A percentile compares a stretch with the other conserved stretches of the same genome.
Conservation (phyloP, 1,140 invertebrate species). For the Drosophila fuyamai region DNA sequence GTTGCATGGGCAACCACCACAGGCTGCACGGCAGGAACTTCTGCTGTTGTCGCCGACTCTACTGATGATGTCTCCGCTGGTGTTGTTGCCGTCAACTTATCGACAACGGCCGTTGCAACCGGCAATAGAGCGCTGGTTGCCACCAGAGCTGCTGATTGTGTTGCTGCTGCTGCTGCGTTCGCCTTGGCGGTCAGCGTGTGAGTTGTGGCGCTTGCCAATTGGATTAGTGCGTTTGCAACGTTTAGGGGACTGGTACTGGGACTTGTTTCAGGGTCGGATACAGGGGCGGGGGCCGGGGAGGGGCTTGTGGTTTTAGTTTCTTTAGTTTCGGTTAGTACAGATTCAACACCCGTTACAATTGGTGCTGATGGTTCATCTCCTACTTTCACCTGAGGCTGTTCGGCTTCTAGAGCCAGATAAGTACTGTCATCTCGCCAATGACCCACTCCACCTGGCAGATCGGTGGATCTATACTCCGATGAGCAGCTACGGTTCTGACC, state of each 20-base stretch:
- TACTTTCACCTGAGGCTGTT: slow-evolving; percentile 63
- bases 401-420: slow-evolving; percentile 86
- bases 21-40: slow-evolving; percentile 7
- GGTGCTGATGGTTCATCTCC: slow-evolving; percentile 33
- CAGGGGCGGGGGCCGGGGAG: slow-evolving; percentile 9
- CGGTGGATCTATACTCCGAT: slow-evolving; percentile 89
- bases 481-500: slow-evolving; percentile 85
- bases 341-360: slow-evolving; percentile 30
- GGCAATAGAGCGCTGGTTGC: slow-evolving; percentile 64
- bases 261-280: slow-evolving; percentile 56
- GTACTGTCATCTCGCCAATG: slow-evolving; percentile 94
- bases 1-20: slow-evolving; percentile 9
- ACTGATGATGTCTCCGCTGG: slow-evolving; percentile 35
- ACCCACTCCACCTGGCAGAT: slow-evolving; percentile 91
- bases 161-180: slow-evolving; percentile 70
- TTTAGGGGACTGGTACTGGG: slow-evolving; percentile 66
- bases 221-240: slow-evolving; percentile 82
- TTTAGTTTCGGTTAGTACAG: slow-evolving; percentile 69
- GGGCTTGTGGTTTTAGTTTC: slow-evolving; percentile 54
- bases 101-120: slow-evolving; percentile 62
- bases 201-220: slow-evolving; percentile 84
- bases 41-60: slow-evolving; percentile 10
- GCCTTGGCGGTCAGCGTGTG: slow-evolving; percentile 70
- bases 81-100: slow-evolving; percentile 58
- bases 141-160: slow-evolving; percentile 67